Evolutionary conservation across 2,888 invertebrate species (phyloP).

Genomic region (Tiliacea aurago): DNA sequence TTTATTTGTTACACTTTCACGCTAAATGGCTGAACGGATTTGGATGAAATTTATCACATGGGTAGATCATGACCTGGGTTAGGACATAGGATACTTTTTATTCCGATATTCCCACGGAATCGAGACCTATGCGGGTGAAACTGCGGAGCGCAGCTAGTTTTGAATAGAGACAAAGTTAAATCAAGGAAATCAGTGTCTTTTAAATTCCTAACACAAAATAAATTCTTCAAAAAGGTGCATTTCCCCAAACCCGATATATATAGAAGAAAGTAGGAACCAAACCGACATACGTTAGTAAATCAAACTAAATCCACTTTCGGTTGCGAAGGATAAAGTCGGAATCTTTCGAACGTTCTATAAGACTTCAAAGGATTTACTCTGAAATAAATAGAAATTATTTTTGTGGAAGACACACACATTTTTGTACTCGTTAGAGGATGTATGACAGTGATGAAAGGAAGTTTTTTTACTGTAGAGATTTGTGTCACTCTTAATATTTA

Average conservation of each 20-base stretch:
- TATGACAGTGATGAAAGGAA: slow-evolving; percentile 23
- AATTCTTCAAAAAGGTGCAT: slow-evolving; percentile 8
- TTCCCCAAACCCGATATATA: slow-evolving; percentile 29
- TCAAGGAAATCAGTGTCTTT: neutral
- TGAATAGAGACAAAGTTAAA: no score
- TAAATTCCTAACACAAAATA: neutral
- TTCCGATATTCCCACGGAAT: no score
- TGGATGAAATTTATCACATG: no score
- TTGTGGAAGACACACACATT: slow-evolving; percentile 37
- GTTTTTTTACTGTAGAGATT: neutral
- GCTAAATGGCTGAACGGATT: no score
- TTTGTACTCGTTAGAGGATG: slow-evolving; percentile 35
- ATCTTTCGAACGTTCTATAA: slow-evolving; percentile 70
- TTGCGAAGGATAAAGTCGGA: slow-evolving; percentile 71
- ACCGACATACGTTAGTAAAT: slow-evolving; percentile 73
- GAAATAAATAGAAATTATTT: slow-evolving; percentile 74
- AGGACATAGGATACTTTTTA: no score
- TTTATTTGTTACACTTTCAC: no score
- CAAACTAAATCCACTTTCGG: slow-evolving; percentile 75
- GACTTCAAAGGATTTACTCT: slow-evolving; percentile 73
- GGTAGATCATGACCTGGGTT: no score
- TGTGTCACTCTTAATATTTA: slow-evolving; percentile 1
- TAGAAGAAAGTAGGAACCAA: slow-evolving; percentile 57
- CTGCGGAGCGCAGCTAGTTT: no score
- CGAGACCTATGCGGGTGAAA: no score